Percentiles rank a stretch among this genome's conserved stretches.
Evolutionary conservation across 1,140 invertebrate species (phyloP).

Genomic region (Eupristina koningsbergeri): DNA sequence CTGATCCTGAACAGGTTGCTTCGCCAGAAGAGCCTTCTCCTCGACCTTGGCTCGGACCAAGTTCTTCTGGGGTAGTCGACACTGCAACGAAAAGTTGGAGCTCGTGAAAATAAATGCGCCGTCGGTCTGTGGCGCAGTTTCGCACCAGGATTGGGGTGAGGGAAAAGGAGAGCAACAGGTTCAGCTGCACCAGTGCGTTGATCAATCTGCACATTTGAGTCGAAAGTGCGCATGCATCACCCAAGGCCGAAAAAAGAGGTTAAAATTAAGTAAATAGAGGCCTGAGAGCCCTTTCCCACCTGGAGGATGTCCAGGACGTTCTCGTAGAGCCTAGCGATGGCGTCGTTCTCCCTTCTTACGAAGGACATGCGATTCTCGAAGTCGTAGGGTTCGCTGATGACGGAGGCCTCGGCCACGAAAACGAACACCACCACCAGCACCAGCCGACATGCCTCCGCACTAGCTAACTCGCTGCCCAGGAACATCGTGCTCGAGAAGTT

Average conservation of each 20-base stretch:
- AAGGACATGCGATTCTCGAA: constrained; percentile 16
- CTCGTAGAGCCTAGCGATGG: constrained; percentile 46
- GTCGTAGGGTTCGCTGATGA: not conserved
- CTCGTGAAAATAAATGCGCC: too few species aligned
- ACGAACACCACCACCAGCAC: not conserved
- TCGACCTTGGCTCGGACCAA: not conserved
- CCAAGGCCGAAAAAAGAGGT: not conserved
- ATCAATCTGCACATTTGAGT: not conserved
- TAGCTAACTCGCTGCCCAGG: not conserved
- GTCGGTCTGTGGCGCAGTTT: not conserved
- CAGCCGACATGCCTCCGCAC: too few species aligned
- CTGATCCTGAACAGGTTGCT: constrained; percentile 77
- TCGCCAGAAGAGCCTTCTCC: not conserved
- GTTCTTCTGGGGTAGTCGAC: constrained; percentile 28
- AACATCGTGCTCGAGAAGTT: not conserved
- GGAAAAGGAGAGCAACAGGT: constrained; percentile 30
- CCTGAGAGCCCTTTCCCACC: not conserved
- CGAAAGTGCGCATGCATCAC: not conserved
- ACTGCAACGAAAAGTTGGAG: constrained; percentile 7
- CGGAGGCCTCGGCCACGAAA: not conserved
- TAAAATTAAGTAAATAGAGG: not conserved
- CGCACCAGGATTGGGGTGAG: not conserved
- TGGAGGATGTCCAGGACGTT: constrained; percentile 42
- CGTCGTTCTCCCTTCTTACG: constrained; percentile 38
- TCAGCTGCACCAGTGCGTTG: not conserved